Evolutionary conservation across 2,797 vertebrate species (phyloP), one percentile per base, ranked within the genome.

Genomic region (Scolopax rusticola): DNA sequence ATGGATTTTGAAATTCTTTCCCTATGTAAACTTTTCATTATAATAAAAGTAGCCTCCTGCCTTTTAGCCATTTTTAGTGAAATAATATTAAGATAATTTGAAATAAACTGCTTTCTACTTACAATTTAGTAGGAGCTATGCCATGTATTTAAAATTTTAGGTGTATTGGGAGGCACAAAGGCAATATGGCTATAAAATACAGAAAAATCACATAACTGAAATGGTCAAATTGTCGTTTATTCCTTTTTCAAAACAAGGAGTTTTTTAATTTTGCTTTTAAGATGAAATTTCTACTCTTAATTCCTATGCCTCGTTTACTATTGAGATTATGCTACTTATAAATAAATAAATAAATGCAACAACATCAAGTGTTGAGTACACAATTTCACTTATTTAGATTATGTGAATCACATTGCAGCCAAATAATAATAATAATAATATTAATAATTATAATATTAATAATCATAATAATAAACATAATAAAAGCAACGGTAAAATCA

Each of bases 161-260:
- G 38, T 93, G 93, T 41, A 57, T 27, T 91, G 68, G 94, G 97
- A 98, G 97, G 96, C 96, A 96, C 84, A 90, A 95, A 96, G 97
- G 95, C 95, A 97, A 97, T 91, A 95, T 87, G 93, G 95, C 95
- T 97, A 87, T 91, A 93, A 95, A 95, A 97, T 90, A 93, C 84
- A 95, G 82, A 65, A 81, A 93, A 96, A 84, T 85, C 87, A 93
- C 73, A 10, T 95, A 79, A 95, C 38, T 68, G 51, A 91, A 95
- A 93, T 48, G 57, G 87, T 77, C 16, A 63, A 89, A 78, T 93
- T 90, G 68, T 94, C 14, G 24, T 69, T 90, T 91, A 87, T 91
- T 93, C 59, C 38, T 92, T 92, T 94, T 96, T 80, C 87, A 95
- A 76, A 96, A 28, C 51, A 92, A 82, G 77, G 94, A 94, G 74